phyloP scores from a whole-genome alignment of 2,888 invertebrate species.

The Eristalinus aeneus region DNA sequence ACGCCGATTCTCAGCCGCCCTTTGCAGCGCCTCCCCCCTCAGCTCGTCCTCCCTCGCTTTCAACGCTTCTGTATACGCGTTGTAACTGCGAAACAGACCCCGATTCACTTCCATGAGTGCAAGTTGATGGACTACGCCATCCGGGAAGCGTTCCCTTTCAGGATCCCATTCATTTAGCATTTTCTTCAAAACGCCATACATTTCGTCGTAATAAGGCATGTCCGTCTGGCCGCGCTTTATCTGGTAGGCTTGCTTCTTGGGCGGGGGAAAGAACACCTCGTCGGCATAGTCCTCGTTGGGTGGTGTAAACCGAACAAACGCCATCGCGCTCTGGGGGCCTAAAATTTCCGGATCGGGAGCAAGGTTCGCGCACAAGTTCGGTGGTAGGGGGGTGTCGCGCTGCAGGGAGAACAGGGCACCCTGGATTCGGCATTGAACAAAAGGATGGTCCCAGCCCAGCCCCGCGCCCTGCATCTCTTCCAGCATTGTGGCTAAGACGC shows the following conservation, averaged over 20 bases:
- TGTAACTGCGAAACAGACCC: no score
- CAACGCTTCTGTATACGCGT: no score
- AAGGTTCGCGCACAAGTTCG: conserved; percentile 79
- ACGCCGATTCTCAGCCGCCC: no score
- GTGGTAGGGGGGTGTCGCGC: conserved; percentile 78
- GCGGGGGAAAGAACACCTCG: conserved; percentile 89
- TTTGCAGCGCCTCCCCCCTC: no score
- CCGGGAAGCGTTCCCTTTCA: no score
- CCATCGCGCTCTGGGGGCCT: conserved; percentile 86
- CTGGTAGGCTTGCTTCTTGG: conserved; percentile 77
- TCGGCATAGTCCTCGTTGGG: conserved; percentile 88
- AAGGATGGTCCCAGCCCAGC: conserved; percentile 80
- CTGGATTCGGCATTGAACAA: conserved; percentile 80
- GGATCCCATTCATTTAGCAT: no score
- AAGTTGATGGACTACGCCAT: no score
- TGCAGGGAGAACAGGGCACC: conserved; percentile 79
- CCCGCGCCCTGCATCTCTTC: conserved; percentile 81
- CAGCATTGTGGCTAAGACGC: conserved; percentile 79
- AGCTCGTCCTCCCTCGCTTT: no score
- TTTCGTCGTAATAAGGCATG: not conserved
- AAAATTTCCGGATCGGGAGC: conserved; percentile 80
- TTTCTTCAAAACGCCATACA: not conserved
- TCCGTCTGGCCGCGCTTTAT: not conserved
- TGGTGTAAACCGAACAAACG: conserved; percentile 90
- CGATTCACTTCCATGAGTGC: no score